phyloP scores from a whole-genome alignment of 1,140 invertebrate species.

The Neodiprion virginianus region DNA sequence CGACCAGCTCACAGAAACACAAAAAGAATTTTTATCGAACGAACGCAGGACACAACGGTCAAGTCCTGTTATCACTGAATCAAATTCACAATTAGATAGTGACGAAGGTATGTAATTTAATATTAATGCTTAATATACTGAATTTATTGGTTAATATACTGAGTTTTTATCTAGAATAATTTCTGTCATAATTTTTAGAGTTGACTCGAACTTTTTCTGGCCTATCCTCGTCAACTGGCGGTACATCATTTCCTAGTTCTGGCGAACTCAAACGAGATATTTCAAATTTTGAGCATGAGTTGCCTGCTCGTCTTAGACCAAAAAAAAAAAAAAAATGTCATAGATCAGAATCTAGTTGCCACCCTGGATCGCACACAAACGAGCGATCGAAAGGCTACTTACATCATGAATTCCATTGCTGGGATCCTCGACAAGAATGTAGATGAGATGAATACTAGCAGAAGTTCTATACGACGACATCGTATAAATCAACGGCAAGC shows the following conservation, averaged over 20 bases:
- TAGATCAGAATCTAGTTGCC: conserved; percentile 23
- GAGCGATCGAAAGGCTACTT: conserved; percentile 25
- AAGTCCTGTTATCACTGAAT: conserved; percentile 10
- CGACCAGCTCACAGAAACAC: conserved; percentile 11
- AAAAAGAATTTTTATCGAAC: conserved; percentile 17
- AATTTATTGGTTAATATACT: too few species aligned
- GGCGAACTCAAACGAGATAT: too few species aligned
- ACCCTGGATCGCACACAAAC: conserved; percentile 28
- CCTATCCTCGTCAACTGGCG: too few species aligned
- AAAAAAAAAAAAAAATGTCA: conserved; percentile 22
- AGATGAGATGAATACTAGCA: conserved; percentile 16
- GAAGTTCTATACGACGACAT: conserved; percentile 21
- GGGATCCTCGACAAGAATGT: conserved; percentile 21
- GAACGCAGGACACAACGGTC: conserved; percentile 1
- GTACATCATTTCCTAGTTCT: too few species aligned
- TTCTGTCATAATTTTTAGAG: too few species aligned
- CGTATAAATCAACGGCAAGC: conserved; percentile 15
- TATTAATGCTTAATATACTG: too few species aligned
- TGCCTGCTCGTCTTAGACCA: neutral
- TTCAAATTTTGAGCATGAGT: too few species aligned
- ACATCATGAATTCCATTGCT: conserved; percentile 24
- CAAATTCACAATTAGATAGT: conserved; percentile 13
- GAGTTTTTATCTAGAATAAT: too few species aligned
- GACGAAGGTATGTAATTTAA: conserved; percentile 6
- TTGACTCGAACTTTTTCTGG: too few species aligned